Percentiles rank a stretch among this genome's conserved stretches.
phyloP scores from a whole-genome alignment of 1,140 invertebrate species.

The Macrobrachium nipponense region DNA sequence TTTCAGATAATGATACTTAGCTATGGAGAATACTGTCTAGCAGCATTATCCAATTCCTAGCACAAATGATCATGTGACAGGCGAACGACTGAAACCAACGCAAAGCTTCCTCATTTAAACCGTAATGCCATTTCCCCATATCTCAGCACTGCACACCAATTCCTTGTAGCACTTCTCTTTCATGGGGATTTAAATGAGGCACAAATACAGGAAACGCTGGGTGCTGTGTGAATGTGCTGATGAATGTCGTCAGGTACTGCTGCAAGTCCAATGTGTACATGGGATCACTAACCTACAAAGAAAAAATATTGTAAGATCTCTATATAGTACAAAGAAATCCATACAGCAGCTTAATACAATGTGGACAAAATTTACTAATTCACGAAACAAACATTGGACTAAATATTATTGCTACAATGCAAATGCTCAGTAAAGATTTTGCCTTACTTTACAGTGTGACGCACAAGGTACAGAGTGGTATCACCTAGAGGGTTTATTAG shows the following conservation, averaged over 20 bases:
- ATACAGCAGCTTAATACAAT: no score
- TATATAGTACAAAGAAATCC: not conserved
- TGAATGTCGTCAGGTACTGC: conserved; percentile 75
- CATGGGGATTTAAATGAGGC: conserved; percentile 72
- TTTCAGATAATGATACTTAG: no score
- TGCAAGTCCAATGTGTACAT: conserved; percentile 75
- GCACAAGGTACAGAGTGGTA: no score
- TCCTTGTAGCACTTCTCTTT: conserved; percentile 69
- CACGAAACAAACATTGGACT: no score
- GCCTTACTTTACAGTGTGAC: no score
- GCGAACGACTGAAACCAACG: not conserved
- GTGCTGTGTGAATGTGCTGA: conserved; percentile 74
- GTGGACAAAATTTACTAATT: no score
- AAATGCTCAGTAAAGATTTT: no score
- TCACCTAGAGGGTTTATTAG: no score
- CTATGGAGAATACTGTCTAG: no score
- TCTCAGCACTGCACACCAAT: conserved; percentile 65
- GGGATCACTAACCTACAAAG: conserved; percentile 71
- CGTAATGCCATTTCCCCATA: no score
- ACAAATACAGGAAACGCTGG: conserved; percentile 73
- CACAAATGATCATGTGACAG: conserved; percentile 2
- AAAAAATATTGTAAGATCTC: not conserved
- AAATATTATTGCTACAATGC: no score
- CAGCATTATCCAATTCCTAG: not conserved
- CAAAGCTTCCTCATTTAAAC: not conserved